Conservation (phyloP, 2,888 invertebrate species). For the Miltochrista miniata region DNA sequence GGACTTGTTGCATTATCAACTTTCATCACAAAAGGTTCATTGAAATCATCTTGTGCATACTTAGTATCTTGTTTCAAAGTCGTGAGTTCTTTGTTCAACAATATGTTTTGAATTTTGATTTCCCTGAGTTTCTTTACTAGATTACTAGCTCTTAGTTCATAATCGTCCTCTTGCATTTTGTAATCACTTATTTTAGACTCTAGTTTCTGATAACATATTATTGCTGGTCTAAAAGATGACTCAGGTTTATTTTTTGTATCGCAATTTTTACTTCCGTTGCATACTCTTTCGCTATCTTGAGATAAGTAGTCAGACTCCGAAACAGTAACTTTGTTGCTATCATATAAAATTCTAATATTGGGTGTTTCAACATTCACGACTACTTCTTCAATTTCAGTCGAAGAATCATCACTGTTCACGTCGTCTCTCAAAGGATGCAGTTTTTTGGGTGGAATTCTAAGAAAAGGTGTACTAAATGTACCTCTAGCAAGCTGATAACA, state of each 20-base stretch:
- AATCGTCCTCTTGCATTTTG: constrained; percentile 35
- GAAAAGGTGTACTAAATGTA: constrained; percentile 60
- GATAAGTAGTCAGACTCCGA: constrained; percentile 49
- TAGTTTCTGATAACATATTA: constrained; percentile 43
- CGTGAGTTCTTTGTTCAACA: constrained; percentile 57
- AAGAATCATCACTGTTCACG: constrained; percentile 50
- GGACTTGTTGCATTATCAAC: constrained; percentile 52
- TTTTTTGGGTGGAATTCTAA: constrained; percentile 50
- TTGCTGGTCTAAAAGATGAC: constrained; percentile 25
- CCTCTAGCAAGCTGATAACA: constrained; percentile 72
- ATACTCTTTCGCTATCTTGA: constrained; percentile 30
- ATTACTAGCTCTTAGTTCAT: constrained; percentile 59
- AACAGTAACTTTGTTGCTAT: constrained; percentile 34
- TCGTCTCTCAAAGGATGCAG: constrained; percentile 50
- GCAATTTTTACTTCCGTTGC: constrained; percentile 22
- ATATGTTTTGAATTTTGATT: constrained; percentile 66
- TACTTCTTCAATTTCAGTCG: constrained; percentile 57
- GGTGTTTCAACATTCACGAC: constrained; percentile 51
- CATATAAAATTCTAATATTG: constrained; percentile 46
- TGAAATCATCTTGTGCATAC: constrained; percentile 28
- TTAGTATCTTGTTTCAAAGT: constrained; percentile 52
- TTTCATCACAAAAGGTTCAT: constrained; percentile 37
- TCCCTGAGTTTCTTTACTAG: constrained; percentile 66
- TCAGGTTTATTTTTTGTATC: constrained; percentile 13
- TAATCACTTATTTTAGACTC: constrained; percentile 26